phyloP scores from a whole-genome alignment of 2,113 vertebrate genomes.

The Poecilia latipinna region DNA sequence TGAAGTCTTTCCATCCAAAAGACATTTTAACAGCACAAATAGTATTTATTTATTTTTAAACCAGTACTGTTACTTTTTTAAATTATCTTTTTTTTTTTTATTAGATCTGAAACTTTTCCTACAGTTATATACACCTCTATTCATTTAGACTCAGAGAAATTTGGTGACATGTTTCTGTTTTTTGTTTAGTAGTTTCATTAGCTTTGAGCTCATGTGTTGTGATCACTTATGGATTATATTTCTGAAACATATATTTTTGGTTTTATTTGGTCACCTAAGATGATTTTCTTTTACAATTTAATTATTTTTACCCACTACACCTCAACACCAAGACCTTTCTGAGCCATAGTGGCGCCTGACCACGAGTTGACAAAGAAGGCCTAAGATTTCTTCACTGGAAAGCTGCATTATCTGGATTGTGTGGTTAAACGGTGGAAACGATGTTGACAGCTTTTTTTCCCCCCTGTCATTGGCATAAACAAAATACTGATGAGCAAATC shows the following conservation, averaged over 20 bases:
- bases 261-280: not conserved
- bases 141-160: not conserved
- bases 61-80: no score
- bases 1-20: no score
- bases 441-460: not conserved
- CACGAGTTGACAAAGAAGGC: not conserved
- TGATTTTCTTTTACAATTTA: not conserved
- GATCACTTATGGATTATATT: not conserved
- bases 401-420: not conserved
- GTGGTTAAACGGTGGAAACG: not conserved
- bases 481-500: conserved; percentile 17
- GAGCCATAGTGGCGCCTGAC: not conserved
- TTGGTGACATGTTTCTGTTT: not conserved
- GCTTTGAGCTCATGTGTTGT: no score
- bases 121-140: not conserved
- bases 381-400: not conserved
- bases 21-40: no score
- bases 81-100: not conserved
- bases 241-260: not conserved
- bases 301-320: not conserved
- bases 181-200: not conserved
- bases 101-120: not conserved
- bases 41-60: no score
- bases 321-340: not conserved
- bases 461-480: not conserved